Evolutionary conservation across 1,140 invertebrate genomes (phyloP), one percentile per base, ranked within the genome.

Genomic region (Diploscapter pachys): DNA sequence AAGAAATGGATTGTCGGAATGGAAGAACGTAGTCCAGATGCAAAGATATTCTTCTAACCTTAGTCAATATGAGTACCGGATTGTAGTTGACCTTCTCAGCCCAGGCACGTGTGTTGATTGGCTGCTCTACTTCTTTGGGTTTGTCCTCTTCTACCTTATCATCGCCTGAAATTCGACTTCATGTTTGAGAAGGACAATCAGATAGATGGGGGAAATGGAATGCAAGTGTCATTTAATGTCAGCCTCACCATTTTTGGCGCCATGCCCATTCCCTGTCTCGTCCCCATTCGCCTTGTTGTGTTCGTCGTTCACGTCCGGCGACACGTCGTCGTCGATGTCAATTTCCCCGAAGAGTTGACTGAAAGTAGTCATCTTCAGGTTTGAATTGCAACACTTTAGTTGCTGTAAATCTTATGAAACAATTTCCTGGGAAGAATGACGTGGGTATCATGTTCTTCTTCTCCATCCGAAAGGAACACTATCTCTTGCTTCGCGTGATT

Each of bases 301-400:
- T 65, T 94, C 94, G 88, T 98, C 95, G 74, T 92, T 93, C 13
- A 93, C 92, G 85, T 99, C 96, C 2, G 96, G 96, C 31, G 95
- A 97, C 0, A 99, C 96, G 88, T 98, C 96, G 86, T 99, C 92
- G 88, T 99, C 95, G 0, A 92, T 91, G 88, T 96, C 93, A 75
- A 91, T 91, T 88, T 98, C 93, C 3, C 96, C 97, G 90, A 98
- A 99, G 3, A 99, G 88, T 88, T 99, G 97, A 88, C 92, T 94
- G 82, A 76, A 88, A 86, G 82, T 6, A 64, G 31, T 31, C 31
- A 1, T 31, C 31, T 31, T 31, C 31, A 31, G 31, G 31, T 31
- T 31, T 31, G 31, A 31, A 1, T 31, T 31, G 31, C 31, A 31
- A 1, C 31, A 31, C 31, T 31, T 31, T 31, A 31, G 31, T 31